These are phyloP conservation scores for Vollenhovia emeryi DNA, from an alignment of 1,140 invertebrate species.

Conservation along the genomic window DNA sequence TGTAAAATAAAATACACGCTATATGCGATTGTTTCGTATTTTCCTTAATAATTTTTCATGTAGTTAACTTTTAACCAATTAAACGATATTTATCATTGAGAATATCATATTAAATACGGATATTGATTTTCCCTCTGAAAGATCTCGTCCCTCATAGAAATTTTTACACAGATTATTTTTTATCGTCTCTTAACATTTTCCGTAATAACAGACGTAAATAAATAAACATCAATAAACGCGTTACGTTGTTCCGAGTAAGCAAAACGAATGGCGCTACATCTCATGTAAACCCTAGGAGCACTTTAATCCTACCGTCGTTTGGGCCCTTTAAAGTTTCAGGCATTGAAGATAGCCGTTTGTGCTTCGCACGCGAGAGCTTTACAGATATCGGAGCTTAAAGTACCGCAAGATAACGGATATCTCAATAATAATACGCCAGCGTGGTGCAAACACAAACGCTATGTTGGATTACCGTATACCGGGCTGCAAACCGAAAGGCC, in stretches of 20 bases:
- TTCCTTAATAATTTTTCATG: background rate
- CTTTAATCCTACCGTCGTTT: constrained; percentile 42
- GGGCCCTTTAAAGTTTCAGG: constrained; percentile 47
- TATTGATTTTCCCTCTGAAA: background rate
- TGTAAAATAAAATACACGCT: background rate
- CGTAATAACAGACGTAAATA: background rate
- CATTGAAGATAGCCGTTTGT: constrained; percentile 49
- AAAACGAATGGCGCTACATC: constrained; percentile 24
- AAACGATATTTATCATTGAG: background rate
- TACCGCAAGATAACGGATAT: constrained; percentile 58
- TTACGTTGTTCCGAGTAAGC: constrained; percentile 11
- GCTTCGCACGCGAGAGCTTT: constrained; percentile 39
- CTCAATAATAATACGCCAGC: constrained; percentile 52
- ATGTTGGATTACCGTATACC: constrained; percentile 65
- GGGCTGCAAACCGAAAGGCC: constrained; percentile 29
- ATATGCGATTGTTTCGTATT: background rate
- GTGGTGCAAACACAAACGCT: constrained; percentile 28
- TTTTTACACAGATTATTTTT: background rate
- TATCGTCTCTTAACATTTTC: background rate
- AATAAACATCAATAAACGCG: constrained; percentile 29
- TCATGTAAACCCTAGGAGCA: constrained; percentile 5
- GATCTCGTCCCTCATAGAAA: background rate
- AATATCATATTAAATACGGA: background rate
- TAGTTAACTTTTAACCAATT: too few species aligned
- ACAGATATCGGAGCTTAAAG: constrained; percentile 55